These are phyloP conservation scores for Isoperla grammatica DNA, from an alignment of 2,888 invertebrate genomes.

Conservation along the genomic window DNA sequence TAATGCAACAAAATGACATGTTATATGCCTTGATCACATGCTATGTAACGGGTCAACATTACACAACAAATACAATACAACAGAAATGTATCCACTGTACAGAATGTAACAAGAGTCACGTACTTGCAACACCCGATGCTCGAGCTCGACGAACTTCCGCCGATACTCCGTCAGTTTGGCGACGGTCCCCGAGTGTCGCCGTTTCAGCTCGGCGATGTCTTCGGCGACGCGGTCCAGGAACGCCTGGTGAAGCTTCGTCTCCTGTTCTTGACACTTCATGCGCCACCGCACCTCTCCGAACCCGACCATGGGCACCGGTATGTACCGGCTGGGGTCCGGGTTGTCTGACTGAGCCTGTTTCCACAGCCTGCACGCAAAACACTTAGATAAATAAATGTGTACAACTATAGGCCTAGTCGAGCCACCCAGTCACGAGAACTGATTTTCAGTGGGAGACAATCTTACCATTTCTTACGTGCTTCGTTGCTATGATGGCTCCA, in stretches of 20 bases:
- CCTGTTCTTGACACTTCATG: slow-evolving; percentile 75
- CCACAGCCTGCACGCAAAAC: slow-evolving; percentile 92
- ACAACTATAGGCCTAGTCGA: too few relatives aligned
- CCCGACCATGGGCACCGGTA: slow-evolving; percentile 93
- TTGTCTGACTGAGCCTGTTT: slow-evolving; percentile 94
- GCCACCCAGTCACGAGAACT: not conserved
- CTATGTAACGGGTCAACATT: too few relatives aligned
- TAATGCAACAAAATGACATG: too few relatives aligned
- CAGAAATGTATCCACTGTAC: too few relatives aligned
- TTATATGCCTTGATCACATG: too few relatives aligned
- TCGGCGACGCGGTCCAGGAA: slow-evolving; percentile 73
- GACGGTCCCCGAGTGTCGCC: slow-evolving; percentile 72
- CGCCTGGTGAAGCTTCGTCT: slow-evolving; percentile 74
- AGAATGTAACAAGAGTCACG: slow-evolving; percentile 14
- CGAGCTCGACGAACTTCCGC: slow-evolving; percentile 70
- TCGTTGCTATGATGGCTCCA: too few relatives aligned
- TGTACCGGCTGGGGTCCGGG: slow-evolving; percentile 81
- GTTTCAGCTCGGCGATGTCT: slow-evolving; percentile 70
- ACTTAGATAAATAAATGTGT: too few relatives aligned
- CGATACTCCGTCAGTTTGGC: slow-evolving; percentile 78
- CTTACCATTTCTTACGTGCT: too few relatives aligned
- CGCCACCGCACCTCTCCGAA: slow-evolving; percentile 67
- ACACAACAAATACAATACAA: too few relatives aligned
- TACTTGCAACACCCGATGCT: slow-evolving; percentile 79
- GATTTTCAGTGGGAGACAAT: too few relatives aligned